Base-by-base conservation (phyloP, 2,888 invertebrate species). In the Phengaris alcon region DNA sequence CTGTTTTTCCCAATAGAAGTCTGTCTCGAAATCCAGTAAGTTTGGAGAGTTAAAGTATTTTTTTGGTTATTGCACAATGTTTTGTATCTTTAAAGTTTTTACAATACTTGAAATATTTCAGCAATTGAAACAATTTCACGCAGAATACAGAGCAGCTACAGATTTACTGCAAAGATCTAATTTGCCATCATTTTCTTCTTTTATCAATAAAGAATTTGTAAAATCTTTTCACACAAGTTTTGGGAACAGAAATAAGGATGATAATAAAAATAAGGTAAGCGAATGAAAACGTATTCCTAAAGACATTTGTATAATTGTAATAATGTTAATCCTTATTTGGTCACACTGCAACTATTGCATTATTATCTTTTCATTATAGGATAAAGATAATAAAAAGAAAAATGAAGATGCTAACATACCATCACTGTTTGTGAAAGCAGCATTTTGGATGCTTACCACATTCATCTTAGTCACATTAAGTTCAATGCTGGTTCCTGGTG, bases 371-470 rank as follows among this genome's bases (percentile, higher is more conserved):
- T 51, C 35, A 75, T 86, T 86, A 46, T 79, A 91, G 88, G 85
- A 89, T 68, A 86, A 89, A 76, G 86, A 90, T 35, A 88, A 90
- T 77, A 89, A 90, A 76, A 88, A 90, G 78, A 87, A 87, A 79
- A 95, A 96, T 75, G 95, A 96, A 77, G 95, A 96, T 76, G 95
- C 95, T 75, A 97, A 96, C 85, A 87, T 97, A 79, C 95, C 96
- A 0, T 95, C 97, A 0, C 87, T 97, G 4, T 79, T 97, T 48
- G 95, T 96, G 46, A 97, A 97, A 85, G 96, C 96, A 0, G 94
- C 96, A n/a, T 93, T 97, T 74, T 97, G 97, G 97, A 95, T 97
- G 94, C 88, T 97, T 51, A 96, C 96, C 4, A 96, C 96, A 15
- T 96, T 96, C 83, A 94, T 97, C 90, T 94, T 97, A 54, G 95